These are phyloP conservation scores for Bradypus variegatus DNA, from an alignment of 2,797 vertebrate genomes.

Conservation along the genomic window DNA sequence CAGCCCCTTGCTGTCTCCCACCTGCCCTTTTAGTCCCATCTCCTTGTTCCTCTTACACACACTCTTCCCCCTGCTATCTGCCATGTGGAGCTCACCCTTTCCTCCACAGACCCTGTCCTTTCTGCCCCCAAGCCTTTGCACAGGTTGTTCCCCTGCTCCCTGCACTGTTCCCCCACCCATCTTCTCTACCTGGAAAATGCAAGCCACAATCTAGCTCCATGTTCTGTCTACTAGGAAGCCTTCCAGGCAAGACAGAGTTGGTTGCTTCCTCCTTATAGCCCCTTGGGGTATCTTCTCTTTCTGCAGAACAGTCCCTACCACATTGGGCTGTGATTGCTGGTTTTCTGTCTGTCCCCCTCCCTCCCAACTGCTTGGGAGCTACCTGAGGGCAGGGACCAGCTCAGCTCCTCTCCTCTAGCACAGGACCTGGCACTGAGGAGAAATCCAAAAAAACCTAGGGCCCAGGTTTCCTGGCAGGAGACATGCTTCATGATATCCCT, in stretches of 20 bases:
- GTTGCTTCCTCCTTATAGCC: neutral
- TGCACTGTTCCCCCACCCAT: too few species aligned
- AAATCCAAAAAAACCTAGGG: neutral
- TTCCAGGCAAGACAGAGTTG: neutral
- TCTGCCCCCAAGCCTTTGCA: neutral
- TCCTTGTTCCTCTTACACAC: neutral
- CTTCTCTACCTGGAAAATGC: conserved; percentile 9
- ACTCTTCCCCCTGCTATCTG: neutral
- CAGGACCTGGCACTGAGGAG: neutral
- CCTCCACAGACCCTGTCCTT: neutral
- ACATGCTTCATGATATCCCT: neutral
- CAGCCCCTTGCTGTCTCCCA: neutral
- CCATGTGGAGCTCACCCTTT: neutral
- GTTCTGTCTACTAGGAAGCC: neutral
- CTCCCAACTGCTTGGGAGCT: neutral
- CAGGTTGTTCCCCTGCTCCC: neutral
- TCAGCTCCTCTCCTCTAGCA: neutral
- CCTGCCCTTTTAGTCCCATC: neutral
- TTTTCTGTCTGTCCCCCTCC: neutral
- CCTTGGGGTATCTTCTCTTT: neutral
- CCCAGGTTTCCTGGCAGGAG: neutral
- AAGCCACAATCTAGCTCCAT: neutral
- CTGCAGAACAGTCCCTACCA: neutral
- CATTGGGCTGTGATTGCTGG: neutral
- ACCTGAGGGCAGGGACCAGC: neutral